phyloP scores from a whole-genome alignment of 2,797 vertebrate species.

The Kryptolebias ocellatus region DNA sequence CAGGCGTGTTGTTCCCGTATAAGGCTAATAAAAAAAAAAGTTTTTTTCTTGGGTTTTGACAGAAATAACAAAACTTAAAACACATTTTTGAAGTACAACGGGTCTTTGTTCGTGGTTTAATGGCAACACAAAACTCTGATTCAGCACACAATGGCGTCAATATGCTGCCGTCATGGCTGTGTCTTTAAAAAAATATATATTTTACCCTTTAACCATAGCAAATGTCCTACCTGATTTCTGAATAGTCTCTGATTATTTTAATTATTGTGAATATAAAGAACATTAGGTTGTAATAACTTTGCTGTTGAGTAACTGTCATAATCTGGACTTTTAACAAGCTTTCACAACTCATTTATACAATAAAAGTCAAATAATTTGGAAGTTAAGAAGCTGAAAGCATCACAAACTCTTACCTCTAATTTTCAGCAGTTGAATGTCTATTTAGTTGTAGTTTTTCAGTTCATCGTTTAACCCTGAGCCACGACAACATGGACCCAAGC shows the following conservation, averaged over 20 bases:
- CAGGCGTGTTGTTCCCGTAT: neutral
- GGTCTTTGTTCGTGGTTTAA: neutral
- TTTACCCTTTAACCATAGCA: neutral
- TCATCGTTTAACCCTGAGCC: constrained; percentile 25
- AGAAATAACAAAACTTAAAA: neutral
- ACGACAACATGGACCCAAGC: constrained; percentile 28
- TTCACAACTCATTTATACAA: neutral
- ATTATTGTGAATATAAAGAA: neutral
- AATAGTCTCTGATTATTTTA: neutral
- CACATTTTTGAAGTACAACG: neutral
- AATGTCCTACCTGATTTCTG: neutral
- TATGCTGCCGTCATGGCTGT: neutral
- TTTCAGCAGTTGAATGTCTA: neutral
- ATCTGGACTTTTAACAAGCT: neutral
- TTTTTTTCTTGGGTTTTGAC: neutral
- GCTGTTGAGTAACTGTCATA: neutral
- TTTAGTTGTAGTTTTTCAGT: constrained; percentile 2
- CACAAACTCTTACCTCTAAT: constrained; percentile 45
- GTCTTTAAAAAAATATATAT: neutral
- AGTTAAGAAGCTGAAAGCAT: neutral
- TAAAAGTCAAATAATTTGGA: neutral
- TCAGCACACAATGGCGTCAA: neutral
- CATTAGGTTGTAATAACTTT: neutral
- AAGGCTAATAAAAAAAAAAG: neutral
- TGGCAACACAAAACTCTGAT: neutral